Evolutionary conservation across 2,888 invertebrate genomes (phyloP), one percentile per base, ranked within the genome.

Genomic region (Chironomus tentans): DNA sequence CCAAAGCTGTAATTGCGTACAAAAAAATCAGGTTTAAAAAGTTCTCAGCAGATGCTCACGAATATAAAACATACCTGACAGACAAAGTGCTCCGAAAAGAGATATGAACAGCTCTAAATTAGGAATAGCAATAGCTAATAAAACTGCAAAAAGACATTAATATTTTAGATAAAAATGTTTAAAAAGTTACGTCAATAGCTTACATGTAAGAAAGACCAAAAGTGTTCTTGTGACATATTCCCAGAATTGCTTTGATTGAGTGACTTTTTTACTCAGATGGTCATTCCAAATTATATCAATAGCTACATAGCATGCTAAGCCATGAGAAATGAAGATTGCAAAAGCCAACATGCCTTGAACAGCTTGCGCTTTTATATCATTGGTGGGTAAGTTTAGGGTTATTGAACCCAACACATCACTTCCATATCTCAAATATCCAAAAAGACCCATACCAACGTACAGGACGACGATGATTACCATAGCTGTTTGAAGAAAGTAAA

Each of bases 281-380:
- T 91, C 89, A 80, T 93, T 94, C 95, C 96, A 97, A 68, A 93
- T 87, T 78, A 98, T 95, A 80, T 94, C 93, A 79, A 97, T 91
- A 6, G 98, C 97, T 2, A 98, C 98, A 84, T 97, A 98, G 83
- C 96, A 94, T 80, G 97, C 97, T 48, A 98, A 86, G 0, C 93
- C 93, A 82, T 98, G 98, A 0, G 97, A 94, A 76, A 97, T 90
- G 84, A 92, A 96, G 79, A 98, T 95, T 0, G 93, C 90, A 78
- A 92, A 84, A 0, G 93, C 92, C 70, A 93, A 82, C 80, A 92
- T 87, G 15, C 90, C 85, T 81, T 92, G 91, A 0, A 92, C 92
- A 15, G 88, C 86, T 82, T 90, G 90, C 0, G 91, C 91, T 72
- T 91, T 83, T 7, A 87, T 80, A 80, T 91, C 90, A 2, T 87